Base-by-base conservation (phyloP, 2,888 invertebrate species). In the Acronicta psi region DNA sequence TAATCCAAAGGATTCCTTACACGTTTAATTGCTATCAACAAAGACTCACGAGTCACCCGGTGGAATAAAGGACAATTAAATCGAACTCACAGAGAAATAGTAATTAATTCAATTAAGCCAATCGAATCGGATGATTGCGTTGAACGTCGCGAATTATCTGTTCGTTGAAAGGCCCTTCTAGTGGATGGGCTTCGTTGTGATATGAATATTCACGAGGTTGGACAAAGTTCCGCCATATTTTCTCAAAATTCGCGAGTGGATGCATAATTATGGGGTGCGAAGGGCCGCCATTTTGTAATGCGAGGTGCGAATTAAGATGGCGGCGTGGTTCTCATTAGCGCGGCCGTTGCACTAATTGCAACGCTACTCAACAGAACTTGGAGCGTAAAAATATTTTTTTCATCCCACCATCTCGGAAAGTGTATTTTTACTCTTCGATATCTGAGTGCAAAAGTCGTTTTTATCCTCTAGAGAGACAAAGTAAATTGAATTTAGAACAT, bases 271-370 rank as follows among this genome's bases (percentile, higher is more conserved):
- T 34, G 41, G 49, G 45, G 61, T 42, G 66, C 34, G 52, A 67
- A 72, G 56, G 68, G 47, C 76, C 70, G 75, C 81, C 83, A 84
- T 86, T 85, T 84, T 85, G 79, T 81, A 75, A 67, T 74, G 60
- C 52, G 70, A 74, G 68, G 76, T 80, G 73, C 57, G 71, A 75
- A 79, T 77, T 79, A 79, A 85, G 82, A 84, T 83, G 84, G 84
- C 79, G 77, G 49, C 58, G 72, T 64, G 60, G 68, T 69, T 75
- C 81, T 87, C 85, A 84, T 87, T 87, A 87, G 80, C 63, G 79
- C 72, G 55, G 62, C 66, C 66, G 76, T 74, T 77, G 81, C 77
- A 75, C 79, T 87, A 86, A 87, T 86, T 86, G 85, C 84, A 70
- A 63, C 70, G 60, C 65, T 79, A 75, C 80, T 78, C 72, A 64